phyloP scores from a whole-genome alignment of 2,888 invertebrate species.

The Caenorhabditis zanzibari region DNA sequence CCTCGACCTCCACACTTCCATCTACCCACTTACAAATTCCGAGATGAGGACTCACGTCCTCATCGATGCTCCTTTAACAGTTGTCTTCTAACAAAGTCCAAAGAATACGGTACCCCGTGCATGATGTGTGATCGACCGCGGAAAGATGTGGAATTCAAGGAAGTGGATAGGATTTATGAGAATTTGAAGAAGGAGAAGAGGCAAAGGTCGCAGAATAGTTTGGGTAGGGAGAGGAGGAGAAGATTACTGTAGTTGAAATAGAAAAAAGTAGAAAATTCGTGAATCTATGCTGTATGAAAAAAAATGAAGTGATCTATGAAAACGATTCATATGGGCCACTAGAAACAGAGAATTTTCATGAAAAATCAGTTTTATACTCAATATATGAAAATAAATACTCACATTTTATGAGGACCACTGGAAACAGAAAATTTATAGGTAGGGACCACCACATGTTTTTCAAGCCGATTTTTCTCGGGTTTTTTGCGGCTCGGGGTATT shows the following conservation, averaged over 20 bases:
- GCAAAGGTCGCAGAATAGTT: slow-evolving; percentile 36
- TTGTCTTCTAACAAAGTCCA: slow-evolving; percentile 7
- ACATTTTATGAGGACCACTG: too few species aligned
- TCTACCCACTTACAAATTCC: slow-evolving; percentile 75
- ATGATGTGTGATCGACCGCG: slow-evolving; percentile 69
- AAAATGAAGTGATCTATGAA: too few species aligned
- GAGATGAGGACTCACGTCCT: slow-evolving; percentile 73
- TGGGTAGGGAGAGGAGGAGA: slow-evolving; percentile 4
- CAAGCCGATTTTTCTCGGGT: too few species aligned
- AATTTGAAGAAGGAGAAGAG: slow-evolving; percentile 18
- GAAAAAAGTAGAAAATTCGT: too few species aligned
- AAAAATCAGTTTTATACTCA: too few species aligned
- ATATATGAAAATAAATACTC: too few species aligned
- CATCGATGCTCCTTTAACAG: slow-evolving; percentile 46
- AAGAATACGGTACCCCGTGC: slow-evolving; percentile 58
- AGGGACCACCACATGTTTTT: too few species aligned
- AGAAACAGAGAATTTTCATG: too few species aligned
- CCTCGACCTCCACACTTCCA: slow-evolving; percentile 72
- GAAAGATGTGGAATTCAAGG: slow-evolving; percentile 66
- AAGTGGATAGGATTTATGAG: slow-evolving; percentile 70
- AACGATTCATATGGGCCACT: too few species aligned
- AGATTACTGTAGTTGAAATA: not conserved
- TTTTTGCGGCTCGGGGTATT: too few species aligned
- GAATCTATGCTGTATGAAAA: too few species aligned
- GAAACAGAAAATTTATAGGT: too few species aligned